Evolutionary conservation across 2,888 invertebrate species (phyloP).

Genomic region (Merodon equestris): DNA sequence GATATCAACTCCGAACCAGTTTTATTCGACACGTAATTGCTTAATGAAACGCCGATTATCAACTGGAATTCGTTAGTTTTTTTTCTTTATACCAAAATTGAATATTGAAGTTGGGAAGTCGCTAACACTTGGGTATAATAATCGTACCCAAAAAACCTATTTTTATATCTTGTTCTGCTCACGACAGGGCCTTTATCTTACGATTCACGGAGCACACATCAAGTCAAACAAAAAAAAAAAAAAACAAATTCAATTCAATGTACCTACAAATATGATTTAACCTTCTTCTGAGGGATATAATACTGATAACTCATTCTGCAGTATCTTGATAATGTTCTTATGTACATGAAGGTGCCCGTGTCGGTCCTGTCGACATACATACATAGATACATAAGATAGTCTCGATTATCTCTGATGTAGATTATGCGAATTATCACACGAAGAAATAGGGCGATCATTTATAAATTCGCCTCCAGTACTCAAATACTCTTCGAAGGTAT

Average conservation of each 20-base stretch:
- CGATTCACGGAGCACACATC: no score
- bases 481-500: conserved; percentile 39
- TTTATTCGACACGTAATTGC: no score
- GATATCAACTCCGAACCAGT: no score
- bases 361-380: not conserved
- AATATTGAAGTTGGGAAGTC: no score
- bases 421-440: conserved; percentile 63
- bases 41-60: no score
- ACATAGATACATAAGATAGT: not conserved
- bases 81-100: no score
- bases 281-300: conserved; percentile 48
- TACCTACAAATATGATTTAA: conserved; percentile 26
- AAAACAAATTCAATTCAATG: conserved; percentile 29
- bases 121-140: no score
- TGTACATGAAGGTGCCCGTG: not conserved
- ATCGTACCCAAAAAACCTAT: no score
- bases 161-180: no score
- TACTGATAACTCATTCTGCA: conserved; percentile 60
- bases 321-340: conserved; percentile 44
- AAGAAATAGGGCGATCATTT: conserved; percentile 54
- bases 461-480: conserved; percentile 53
- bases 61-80: no score
- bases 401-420: conserved; percentile 46
- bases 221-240: conserved; percentile 26
- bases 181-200: no score